Percentiles rank a stretch among this genome's conserved stretches.
Conservation (phyloP, 2,113 vertebrate species). For the Phalacrocorax carbo region DNA sequence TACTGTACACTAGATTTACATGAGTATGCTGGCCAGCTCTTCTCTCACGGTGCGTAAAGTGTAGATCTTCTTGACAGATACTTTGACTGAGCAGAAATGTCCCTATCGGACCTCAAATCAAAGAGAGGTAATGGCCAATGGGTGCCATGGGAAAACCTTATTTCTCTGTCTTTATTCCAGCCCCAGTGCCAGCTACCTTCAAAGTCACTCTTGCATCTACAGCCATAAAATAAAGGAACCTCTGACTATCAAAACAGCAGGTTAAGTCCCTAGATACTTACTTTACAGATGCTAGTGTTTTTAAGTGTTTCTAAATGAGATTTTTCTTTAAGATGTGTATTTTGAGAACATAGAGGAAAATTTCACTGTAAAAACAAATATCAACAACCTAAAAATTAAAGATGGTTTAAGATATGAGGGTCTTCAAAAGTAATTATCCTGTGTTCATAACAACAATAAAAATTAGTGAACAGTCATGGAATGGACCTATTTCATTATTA, state of each 20-base stretch:
- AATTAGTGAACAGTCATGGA: background rate
- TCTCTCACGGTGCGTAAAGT: background rate
- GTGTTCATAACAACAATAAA: background rate
- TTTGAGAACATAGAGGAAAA: background rate
- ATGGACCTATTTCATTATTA: background rate
- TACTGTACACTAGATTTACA: background rate
- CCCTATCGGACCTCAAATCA: constrained; percentile 18
- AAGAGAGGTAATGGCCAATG: background rate
- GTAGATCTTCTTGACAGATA: constrained; percentile 1
- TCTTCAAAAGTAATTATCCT: background rate
- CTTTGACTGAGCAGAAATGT: background rate
- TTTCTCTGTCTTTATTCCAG: background rate
- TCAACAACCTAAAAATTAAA: background rate
- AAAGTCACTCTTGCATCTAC: background rate
- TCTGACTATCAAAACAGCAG: background rate
- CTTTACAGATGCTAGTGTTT: background rate
- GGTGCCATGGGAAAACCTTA: background rate
- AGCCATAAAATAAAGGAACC: background rate
- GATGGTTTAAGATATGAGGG: background rate
- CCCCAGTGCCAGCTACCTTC: background rate
- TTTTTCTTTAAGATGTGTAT: background rate
- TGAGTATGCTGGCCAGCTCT: background rate
- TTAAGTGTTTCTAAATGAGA: background rate
- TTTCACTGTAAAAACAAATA: background rate
- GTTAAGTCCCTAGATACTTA: background rate